Conservation (phyloP, 2,113 vertebrate genomes). For the Sporophila hypoxantha region DNA sequence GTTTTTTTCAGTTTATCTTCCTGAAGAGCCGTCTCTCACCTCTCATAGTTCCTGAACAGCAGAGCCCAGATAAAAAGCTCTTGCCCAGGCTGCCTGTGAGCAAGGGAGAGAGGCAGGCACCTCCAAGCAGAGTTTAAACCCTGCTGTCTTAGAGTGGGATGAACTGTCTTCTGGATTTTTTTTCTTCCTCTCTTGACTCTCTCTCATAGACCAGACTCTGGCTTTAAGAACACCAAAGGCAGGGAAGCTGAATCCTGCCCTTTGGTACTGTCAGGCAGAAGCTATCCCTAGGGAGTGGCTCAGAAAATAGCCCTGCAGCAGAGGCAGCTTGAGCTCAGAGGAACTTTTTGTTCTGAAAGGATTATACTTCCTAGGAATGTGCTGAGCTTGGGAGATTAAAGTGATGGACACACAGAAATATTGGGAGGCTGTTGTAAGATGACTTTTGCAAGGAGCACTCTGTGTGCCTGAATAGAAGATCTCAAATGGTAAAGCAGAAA, state of each 20-base stretch:
- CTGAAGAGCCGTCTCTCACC: neutral
- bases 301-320: neutral
- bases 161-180: neutral
- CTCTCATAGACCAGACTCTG: neutral
- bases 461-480: neutral
- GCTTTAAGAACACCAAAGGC: neutral
- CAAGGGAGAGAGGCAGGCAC: neutral
- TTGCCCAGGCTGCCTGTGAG: neutral
- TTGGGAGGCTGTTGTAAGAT: neutral
- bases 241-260: neutral
- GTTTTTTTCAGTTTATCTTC: neutral
- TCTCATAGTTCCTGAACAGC: rapidly evolving
- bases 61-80: neutral
- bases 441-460: neutral
- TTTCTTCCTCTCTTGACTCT: neutral
- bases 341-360: neutral
- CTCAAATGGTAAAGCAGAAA: neutral
- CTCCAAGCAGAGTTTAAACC: neutral
- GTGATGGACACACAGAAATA: neutral
- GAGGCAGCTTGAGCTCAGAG: neutral
- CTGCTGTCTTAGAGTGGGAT: neutral
- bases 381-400: neutral
- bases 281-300: neutral
- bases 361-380: neutral
- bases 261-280: neutral